These are phyloP conservation scores for Novumbra hubbsi DNA, from an alignment of 2,797 vertebrate genomes.

Conservation along the genomic window DNA sequence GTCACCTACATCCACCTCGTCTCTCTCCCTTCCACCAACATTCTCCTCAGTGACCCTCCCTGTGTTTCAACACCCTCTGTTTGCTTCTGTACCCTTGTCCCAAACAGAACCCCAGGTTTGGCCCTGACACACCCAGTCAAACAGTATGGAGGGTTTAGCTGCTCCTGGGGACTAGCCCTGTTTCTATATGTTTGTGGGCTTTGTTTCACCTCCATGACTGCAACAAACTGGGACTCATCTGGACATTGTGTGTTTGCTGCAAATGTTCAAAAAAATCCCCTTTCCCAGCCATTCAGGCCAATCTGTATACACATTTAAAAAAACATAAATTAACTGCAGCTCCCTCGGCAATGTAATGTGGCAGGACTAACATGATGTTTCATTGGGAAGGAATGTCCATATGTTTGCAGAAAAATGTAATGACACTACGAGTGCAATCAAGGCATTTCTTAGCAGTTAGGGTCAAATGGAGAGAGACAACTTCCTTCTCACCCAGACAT, in stretches of 20 bases:
- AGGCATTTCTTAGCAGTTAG: background rate
- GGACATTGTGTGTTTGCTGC: too few relatives aligned
- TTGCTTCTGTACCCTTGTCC: slow-evolving; percentile 44
- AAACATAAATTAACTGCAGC: too few relatives aligned
- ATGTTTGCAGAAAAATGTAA: too few relatives aligned
- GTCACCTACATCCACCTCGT: slow-evolving; percentile 36
- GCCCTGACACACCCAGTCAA: slow-evolving; percentile 27
- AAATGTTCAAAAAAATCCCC: too few relatives aligned
- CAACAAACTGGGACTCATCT: too few relatives aligned
- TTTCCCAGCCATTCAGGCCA: too few relatives aligned
- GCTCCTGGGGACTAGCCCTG: slow-evolving; percentile 1
- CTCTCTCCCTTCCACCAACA: background rate
- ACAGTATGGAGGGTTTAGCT: background rate
- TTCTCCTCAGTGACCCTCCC: slow-evolving; percentile 1
- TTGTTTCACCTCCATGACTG: too few relatives aligned
- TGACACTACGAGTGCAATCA: too few relatives aligned
- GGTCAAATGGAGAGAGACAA: slow-evolving; percentile 10
- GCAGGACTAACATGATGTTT: too few relatives aligned
- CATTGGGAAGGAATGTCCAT: too few relatives aligned
- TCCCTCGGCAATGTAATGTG: too few relatives aligned
- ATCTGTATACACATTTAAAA: too few relatives aligned
- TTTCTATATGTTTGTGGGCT: slow-evolving; percentile 9
- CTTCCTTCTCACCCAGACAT: slow-evolving; percentile 18
- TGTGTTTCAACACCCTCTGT: slow-evolving; percentile 54
- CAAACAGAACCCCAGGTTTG: slow-evolving; percentile 43